Conservation (phyloP, 2,113 vertebrate genomes). For the Anolis sagrei region DNA sequence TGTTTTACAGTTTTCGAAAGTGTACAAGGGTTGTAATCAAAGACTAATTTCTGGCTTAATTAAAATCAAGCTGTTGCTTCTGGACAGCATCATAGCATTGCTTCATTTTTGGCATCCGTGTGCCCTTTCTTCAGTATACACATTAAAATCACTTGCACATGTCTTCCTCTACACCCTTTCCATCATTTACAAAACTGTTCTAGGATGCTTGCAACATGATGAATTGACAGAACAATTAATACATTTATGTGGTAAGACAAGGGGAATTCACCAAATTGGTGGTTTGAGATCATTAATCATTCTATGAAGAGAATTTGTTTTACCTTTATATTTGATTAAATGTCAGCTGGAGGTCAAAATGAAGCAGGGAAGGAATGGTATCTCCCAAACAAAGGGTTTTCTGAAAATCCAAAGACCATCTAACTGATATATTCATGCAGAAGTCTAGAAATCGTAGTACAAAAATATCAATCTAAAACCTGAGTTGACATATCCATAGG, state of each 20-base stretch:
- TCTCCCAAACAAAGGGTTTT: neutral
- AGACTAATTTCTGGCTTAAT: conserved; percentile 52
- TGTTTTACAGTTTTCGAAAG: conserved; percentile 33
- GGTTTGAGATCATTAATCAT: neutral
- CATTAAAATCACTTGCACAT: conserved; percentile 47
- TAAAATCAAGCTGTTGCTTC: conserved; percentile 54
- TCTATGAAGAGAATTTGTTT: neutral
- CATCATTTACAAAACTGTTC: conserved; percentile 38
- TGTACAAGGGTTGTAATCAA: conserved; percentile 36
- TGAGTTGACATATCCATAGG: too few relatives aligned
- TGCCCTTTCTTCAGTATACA: conserved; percentile 38
- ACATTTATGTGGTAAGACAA: neutral
- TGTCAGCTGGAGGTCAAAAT: neutral
- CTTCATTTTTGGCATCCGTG: conserved; percentile 53
- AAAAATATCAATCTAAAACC: too few relatives aligned
- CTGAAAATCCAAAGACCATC: neutral
- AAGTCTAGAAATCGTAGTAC: too few relatives aligned
- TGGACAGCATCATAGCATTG: conserved; percentile 45
- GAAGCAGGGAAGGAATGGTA: neutral
- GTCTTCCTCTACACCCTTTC: neutral
- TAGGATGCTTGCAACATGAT: neutral
- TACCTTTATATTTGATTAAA: neutral
- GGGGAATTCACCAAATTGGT: conserved; percentile 31
- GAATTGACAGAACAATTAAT: conserved; percentile 31
- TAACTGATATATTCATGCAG: neutral